Evolutionary conservation across 2,113 vertebrate species (phyloP).

Genomic region (Onychorhynchus coronatus): DNA sequence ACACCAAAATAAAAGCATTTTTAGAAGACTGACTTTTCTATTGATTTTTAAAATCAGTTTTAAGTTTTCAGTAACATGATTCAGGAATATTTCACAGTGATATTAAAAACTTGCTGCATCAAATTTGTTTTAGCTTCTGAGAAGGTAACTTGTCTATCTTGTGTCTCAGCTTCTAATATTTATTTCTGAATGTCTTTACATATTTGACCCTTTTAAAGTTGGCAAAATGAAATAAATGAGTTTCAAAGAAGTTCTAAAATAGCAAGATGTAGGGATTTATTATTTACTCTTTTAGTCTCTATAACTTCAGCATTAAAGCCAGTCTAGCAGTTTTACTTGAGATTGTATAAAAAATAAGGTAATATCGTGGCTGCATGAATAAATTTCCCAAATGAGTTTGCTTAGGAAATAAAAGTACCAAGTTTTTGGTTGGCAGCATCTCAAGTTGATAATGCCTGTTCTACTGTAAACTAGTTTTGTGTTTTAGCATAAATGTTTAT

Average conservation of each 20-base stretch:
- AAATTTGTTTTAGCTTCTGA: background rate
- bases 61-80: background rate
- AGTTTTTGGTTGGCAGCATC: background rate
- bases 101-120: background rate
- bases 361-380: background rate
- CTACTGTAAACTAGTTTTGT: background rate
- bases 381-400: background rate
- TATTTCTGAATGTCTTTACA: background rate
- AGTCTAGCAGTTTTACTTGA: background rate
- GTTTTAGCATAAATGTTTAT: background rate
- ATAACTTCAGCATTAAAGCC: background rate
- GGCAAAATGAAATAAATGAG: background rate
- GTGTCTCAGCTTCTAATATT: background rate
- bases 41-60: background rate
- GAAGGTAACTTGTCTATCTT: background rate
- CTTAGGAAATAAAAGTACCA: background rate
- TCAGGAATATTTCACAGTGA: background rate
- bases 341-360: background rate
- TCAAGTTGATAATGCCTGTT: background rate
- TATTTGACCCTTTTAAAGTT: background rate
- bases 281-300: background rate
- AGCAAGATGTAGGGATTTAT: background rate
- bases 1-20: background rate
- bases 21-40: background rate
- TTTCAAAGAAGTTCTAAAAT: background rate